These are phyloP conservation scores for Punctoribates punctum DNA, from an alignment of 2,888 invertebrate genomes.

Conservation along the genomic window DNA sequence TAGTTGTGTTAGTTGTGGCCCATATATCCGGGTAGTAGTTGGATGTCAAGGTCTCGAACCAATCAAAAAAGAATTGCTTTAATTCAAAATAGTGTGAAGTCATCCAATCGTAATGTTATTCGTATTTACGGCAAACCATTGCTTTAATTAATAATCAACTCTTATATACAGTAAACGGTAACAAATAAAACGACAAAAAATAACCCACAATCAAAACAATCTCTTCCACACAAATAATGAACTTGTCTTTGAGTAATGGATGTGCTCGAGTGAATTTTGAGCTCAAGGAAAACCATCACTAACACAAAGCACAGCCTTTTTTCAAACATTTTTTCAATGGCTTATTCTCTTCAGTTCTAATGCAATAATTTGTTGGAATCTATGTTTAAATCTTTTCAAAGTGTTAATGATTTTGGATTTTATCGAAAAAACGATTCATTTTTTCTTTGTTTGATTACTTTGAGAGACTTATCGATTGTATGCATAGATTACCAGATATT, in stretches of 20 bases:
- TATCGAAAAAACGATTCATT: too few species aligned
- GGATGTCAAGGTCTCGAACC: conserved; percentile 31
- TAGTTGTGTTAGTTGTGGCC: conserved; percentile 31
- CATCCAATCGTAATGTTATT: conserved; percentile 11
- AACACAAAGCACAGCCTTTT: background rate
- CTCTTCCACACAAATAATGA: conserved; percentile 32
- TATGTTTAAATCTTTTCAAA: too few species aligned
- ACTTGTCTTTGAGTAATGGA: conserved; percentile 28
- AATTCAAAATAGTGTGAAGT: background rate
- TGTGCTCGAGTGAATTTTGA: background rate
- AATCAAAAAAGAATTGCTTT: background rate
- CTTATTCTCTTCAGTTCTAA: background rate
- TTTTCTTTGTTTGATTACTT: too few species aligned
- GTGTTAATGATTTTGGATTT: too few species aligned
- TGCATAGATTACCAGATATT: too few species aligned
- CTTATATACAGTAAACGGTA: background rate
- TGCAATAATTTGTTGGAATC: background rate
- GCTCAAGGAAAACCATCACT: conserved; percentile 35
- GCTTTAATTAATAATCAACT: conserved; percentile 1
- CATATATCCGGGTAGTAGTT: conserved; percentile 36
- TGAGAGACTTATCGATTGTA: too few species aligned
- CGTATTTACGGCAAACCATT: conserved; percentile 6
- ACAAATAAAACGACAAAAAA: background rate
- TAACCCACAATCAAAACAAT: conserved; percentile 28
- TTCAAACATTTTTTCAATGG: background rate